Evolutionary conservation across 2,888 invertebrate genomes (phyloP), one percentile per base, ranked within the genome.

Genomic region (Zhengitettix transpicula): DNA sequence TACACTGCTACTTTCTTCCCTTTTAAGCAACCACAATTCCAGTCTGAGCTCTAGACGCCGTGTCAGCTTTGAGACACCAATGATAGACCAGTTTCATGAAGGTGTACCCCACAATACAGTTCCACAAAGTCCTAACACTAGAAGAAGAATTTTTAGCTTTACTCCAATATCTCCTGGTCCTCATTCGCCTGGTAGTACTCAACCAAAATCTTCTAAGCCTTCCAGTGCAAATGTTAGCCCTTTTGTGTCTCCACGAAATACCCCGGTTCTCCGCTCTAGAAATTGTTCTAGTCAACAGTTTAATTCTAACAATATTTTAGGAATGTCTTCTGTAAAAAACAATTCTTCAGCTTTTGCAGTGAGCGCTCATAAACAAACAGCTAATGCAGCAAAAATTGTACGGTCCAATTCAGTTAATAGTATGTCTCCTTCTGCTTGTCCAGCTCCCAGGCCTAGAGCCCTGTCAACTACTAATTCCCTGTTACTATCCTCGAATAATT

Each of bases 151-250:
- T 69, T 91, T 88, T 70, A 89, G 85, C 71, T 92, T 92, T 69
- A 86, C 87, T 42, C 91, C 91, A 0, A 92, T 92, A 69, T 89
- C 89, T 44, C 88, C 88, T 10, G 83, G 83, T n/a, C 82, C 84
- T 53, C 81, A 81, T 67, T 84, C 84, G 1, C 84, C 84, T 1
- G 77, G 78, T 65, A 74, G 75, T 72, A 1, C 64, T 69, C 76
- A 75, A 12, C 72, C 74, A 55, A 40, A 16, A 9, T n/a, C 55
- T 17, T 80, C 80, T 1, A 80, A 79, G 66, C 77, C 78, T 40
- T 82, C 81, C 64, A 85, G 85, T 65, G 82, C 84, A 0, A 83
- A 81, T 58, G 85, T 82, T 40, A 86, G 85, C 71, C 87, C 88
- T 5, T 91, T 91, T 71, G 88, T 90, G 14, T 89, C 89, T 66